Conservation (phyloP, 2,888 invertebrate genomes). For the Himalopsyche japonica region DNA sequence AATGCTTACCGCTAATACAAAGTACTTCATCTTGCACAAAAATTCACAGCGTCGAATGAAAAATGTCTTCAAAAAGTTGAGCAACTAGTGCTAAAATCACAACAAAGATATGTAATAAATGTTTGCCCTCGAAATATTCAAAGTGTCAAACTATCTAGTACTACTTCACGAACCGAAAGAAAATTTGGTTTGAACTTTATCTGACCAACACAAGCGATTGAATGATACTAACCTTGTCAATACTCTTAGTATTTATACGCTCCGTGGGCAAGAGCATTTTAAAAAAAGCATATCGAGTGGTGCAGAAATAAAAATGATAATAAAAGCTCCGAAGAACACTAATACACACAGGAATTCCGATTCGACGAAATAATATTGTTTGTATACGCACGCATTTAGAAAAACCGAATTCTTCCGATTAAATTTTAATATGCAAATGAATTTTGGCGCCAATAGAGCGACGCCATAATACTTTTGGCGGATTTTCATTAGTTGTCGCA, state of each 20-base stretch:
- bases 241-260: conserved; percentile 34
- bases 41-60: not conserved
- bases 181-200: conserved; percentile 16
- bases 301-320: conserved; percentile 28
- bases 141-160: not conserved
- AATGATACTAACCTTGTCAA: conserved; percentile 37
- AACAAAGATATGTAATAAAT: not conserved
- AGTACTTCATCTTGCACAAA: conserved; percentile 24
- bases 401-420: conserved; percentile 29
- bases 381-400: conserved; percentile 18
- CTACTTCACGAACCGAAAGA: conserved; percentile 11
- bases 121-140: conserved; percentile 2
- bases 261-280: conserved; percentile 7
- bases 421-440: conserved; percentile 29
- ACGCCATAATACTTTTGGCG: conserved; percentile 2
- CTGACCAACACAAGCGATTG: conserved; percentile 27
- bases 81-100: not conserved
- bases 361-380: not conserved
- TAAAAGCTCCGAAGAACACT: conserved; percentile 19
- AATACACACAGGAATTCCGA: conserved; percentile 2
- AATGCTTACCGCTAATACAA: conserved; percentile 22
- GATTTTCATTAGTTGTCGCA: conserved; percentile 11
- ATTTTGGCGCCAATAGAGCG: conserved; percentile 13
- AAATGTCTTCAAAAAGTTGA: not conserved
- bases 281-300: conserved; percentile 25